Evolutionary conservation across 2,113 vertebrate genomes (phyloP).

Genomic region (Spheniscus mendiculus): DNA sequence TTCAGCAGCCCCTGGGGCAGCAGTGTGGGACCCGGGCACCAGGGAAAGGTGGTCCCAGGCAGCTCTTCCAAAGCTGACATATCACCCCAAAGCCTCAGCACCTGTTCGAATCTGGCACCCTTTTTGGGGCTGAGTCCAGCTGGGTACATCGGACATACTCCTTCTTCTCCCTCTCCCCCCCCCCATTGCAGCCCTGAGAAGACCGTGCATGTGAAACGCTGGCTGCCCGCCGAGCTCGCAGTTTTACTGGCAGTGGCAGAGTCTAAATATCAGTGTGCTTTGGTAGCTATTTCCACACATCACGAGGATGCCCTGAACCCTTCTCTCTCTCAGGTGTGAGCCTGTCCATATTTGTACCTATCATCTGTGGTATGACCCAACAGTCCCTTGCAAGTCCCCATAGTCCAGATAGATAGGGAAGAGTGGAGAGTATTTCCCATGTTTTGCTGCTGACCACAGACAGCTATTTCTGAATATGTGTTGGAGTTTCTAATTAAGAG

Average conservation of each 20-base stretch:
- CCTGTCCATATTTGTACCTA: background rate
- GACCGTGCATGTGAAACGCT: background rate
- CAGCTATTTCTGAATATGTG: background rate
- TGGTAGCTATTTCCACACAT: background rate
- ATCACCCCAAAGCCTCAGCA: background rate
- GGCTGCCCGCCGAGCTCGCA: background rate
- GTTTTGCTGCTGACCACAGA: background rate
- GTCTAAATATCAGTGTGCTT: background rate
- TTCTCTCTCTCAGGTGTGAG: background rate
- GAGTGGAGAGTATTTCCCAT: background rate
- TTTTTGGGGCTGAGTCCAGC: background rate
- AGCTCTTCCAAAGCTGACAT: background rate
- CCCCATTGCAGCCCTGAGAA: fast-evolving
- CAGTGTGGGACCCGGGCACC: background rate
- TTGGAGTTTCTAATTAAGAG: background rate
- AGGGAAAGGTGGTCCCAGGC: background rate
- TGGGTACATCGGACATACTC: background rate
- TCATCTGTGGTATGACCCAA: background rate
- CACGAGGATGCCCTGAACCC: background rate
- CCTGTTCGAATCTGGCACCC: background rate
- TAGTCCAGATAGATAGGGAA: background rate
- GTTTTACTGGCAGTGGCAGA: background rate
- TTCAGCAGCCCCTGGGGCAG: background rate
- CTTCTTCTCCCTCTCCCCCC: background rate
- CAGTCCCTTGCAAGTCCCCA: background rate